Evolutionary conservation across 1,140 invertebrate species (phyloP), one percentile per base, ranked within the genome.

Genomic region (Chlorops oryzae): DNA sequence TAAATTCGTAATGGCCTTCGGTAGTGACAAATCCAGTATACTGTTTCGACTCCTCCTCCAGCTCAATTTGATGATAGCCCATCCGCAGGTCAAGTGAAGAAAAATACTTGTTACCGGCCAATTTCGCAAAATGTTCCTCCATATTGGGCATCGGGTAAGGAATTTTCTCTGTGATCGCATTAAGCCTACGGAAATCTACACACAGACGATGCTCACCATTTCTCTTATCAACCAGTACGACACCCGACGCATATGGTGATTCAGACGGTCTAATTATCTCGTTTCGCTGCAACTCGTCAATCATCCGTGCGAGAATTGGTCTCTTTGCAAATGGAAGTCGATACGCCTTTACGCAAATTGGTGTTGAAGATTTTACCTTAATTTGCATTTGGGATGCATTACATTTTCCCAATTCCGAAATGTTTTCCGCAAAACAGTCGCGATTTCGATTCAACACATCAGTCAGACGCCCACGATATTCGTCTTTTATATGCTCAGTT

Each of bases 31-130:
- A 77, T 1, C 69, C 74, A 0, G 75, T 77, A 55, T 77, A 77
- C 2, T 57, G 25, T 20, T 38, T 59, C 41, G 66, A 61, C 2
- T 59, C 37, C 27, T 56, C 44, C 18, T 66, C 56, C 1, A 79
- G 48, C 7, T 53, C 41, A n/a, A 80, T 62, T 56, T 80, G 77
- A 58, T 70, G 75, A 59, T 74, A 80, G 3, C 77, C 78, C 41
- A 58, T 65, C 0, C 50, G 50, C 6, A 77, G 38, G 57, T 80
- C 75, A 3, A 79, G 47, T 1, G 63, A 61, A 2, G 59, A 59
- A 50, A 78, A 77, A 47, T 64, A 74, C 41, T 58, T 57, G 6
- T 61, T 56, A 9, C 63, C 62, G 0, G 58, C 62, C 25, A 81
- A 49, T 17, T 57, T 50, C 43, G 73, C 61, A n/a, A 80, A 52